Percentiles rank a stretch among this genome's conserved stretches.
Evolutionary conservation across 2,888 invertebrate species (phyloP).

Genomic region (Monochamus alternatus): DNA sequence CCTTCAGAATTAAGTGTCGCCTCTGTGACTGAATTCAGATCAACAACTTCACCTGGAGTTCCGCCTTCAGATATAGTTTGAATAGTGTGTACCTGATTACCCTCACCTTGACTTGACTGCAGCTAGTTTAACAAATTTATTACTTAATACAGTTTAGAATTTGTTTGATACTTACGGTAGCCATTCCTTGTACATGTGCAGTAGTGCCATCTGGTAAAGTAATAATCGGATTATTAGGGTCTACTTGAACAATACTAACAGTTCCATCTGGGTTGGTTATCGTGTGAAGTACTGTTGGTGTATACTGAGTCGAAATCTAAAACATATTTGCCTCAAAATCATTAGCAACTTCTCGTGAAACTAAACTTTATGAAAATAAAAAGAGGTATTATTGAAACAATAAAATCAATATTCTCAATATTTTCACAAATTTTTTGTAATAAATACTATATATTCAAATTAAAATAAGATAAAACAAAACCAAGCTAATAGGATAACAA

Average conservation of each 20-base stretch:
- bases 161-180: conserved; percentile 46
- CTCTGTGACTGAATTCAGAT: conserved; percentile 91
- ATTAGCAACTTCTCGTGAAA: background rate
- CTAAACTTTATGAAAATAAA: background rate
- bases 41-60: conserved; percentile 86
- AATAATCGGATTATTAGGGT: conserved; percentile 94
- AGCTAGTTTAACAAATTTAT: conserved; percentile 69
- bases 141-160: conserved; percentile 18
- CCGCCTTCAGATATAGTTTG: conserved; percentile 86
- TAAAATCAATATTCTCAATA: no score
- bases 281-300: conserved; percentile 93
- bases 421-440: conserved; percentile 18
- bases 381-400: background rate
- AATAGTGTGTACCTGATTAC: conserved; percentile 76
- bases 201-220: conserved; percentile 96
- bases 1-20: conserved; percentile 94
- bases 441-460: background rate
- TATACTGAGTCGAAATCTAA: conserved; percentile 80
- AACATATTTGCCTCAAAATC: conserved; percentile 40
- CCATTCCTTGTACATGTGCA: conserved; percentile 90
- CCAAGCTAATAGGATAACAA: conserved; percentile 51
- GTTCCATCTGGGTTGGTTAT: conserved; percentile 98
- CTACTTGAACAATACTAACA: conserved; percentile 95
- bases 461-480: conserved; percentile 47
- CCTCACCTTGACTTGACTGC: conserved; percentile 78